Evolutionary conservation across 2,888 invertebrate species (phyloP).

Genomic region (Lepidonotus clava): DNA sequence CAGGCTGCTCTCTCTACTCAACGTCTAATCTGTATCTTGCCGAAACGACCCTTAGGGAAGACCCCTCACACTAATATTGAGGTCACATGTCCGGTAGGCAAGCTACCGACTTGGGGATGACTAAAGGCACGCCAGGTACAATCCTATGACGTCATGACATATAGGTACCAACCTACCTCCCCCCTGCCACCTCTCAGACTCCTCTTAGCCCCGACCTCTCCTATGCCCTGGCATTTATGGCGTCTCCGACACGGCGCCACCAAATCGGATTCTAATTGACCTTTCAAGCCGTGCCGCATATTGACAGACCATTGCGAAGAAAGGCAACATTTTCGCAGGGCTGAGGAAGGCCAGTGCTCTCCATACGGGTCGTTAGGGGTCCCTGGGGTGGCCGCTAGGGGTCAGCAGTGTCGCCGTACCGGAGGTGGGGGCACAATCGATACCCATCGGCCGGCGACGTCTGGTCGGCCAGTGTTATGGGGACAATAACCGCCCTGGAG

Average conservation of each 20-base stretch:
- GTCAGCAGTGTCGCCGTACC: background rate
- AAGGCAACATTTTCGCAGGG: conserved; percentile 46
- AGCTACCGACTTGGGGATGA: too few species aligned
- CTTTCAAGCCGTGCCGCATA: conserved; percentile 25
- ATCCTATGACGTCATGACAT: too few species aligned
- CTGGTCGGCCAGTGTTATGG: too few species aligned
- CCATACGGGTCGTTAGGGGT: conserved; percentile 10
- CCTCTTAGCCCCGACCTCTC: background rate
- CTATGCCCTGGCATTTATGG: background rate
- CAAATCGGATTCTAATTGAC: conserved; percentile 27
- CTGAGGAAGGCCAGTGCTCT: conserved; percentile 29
- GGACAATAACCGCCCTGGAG: too few species aligned
- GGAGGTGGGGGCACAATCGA: conserved; percentile 1
- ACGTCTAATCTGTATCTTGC: too few species aligned
- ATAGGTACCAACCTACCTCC: too few species aligned
- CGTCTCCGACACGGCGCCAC: background rate
- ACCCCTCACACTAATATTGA: too few species aligned
- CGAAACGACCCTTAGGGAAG: too few species aligned
- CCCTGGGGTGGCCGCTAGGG: background rate
- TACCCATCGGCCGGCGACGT: background rate
- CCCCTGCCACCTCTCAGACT: background rate
- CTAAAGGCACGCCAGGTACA: too few species aligned
- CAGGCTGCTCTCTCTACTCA: too few species aligned
- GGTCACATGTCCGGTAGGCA: too few species aligned
- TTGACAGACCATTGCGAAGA: conserved; percentile 26